These are phyloP conservation scores for Drosophila nr. perissopoda DNA, from an alignment of 2,888 invertebrate species.

Conservation along the genomic window DNA sequence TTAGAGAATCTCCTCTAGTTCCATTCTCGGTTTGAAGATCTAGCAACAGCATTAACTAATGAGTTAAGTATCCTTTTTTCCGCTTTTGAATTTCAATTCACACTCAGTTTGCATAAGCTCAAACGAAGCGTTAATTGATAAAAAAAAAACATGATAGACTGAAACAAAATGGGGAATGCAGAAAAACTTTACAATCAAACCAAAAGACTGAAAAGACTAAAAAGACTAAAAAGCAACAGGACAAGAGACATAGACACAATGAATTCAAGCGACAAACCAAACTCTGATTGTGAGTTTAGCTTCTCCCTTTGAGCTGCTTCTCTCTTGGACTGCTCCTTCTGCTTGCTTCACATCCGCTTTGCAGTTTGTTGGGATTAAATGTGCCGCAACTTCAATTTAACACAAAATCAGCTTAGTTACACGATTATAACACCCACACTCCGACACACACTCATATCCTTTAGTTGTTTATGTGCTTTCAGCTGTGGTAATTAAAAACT, in stretches of 20 bases:
- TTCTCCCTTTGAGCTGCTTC: constrained; percentile 16
- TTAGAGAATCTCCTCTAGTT: neutral
- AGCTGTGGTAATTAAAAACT: constrained; percentile 51
- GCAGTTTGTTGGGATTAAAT: constrained; percentile 48
- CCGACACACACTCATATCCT: constrained; percentile 1
- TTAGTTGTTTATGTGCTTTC: constrained; percentile 31
- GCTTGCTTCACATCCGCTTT: constrained; percentile 27
- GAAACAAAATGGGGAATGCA: constrained; percentile 20
- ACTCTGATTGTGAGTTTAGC: constrained; percentile 39
- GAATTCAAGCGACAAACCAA: constrained; percentile 32
- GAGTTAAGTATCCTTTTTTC: constrained; percentile 1
- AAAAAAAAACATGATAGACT: constrained; percentile 5
- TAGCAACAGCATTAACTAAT: constrained; percentile 8
- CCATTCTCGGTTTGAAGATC: neutral
- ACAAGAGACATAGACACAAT: constrained; percentile 31
- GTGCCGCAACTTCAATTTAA: constrained; percentile 46
- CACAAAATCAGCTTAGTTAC: constrained; percentile 54
- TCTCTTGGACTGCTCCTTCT: constrained; percentile 1
- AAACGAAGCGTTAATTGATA: constrained; percentile 35
- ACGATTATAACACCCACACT: constrained; percentile 31
- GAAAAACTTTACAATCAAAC: constrained; percentile 45
- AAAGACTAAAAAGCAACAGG: constrained; percentile 19
- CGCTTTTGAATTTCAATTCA: constrained; percentile 20
- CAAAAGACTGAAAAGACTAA: constrained; percentile 23
- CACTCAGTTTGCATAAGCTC: constrained; percentile 30